Percentiles rank a stretch among this genome's conserved stretches.
Conservation (phyloP, 2,797 vertebrate species). For the Gymnocypris eckloni region DNA sequence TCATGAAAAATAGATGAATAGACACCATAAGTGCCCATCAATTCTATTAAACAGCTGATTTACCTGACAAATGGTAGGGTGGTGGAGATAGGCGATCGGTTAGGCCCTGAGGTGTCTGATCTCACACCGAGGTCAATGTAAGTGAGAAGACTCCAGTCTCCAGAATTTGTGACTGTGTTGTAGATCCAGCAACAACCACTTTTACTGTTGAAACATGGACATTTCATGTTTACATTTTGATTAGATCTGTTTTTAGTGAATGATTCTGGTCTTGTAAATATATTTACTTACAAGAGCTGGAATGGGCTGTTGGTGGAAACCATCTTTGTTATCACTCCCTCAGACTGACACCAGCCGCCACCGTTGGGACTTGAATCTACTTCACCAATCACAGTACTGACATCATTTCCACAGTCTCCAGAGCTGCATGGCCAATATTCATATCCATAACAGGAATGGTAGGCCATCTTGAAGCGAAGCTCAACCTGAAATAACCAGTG, state of each 20-base stretch:
- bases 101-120: slow-evolving; percentile 18
- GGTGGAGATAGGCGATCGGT: slow-evolving; percentile 15
- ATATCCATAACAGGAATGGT: neutral
- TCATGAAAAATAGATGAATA: neutral
- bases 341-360: slow-evolving; percentile 10
- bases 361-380: slow-evolving; percentile 19
- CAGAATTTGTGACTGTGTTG: neutral
- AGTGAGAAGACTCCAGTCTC: slow-evolving; percentile 8
- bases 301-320: slow-evolving; percentile 16
- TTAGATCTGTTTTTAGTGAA: neutral
- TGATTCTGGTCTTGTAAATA: neutral
- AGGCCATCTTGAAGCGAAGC: slow-evolving; percentile 1
- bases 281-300: slow-evolving; percentile 9
- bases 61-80: slow-evolving; percentile 16
- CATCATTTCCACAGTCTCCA: slow-evolving; percentile 22
- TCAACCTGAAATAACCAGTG: slow-evolving; percentile 19
- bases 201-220: slow-evolving; percentile 45
- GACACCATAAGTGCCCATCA: neutral
- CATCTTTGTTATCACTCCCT: slow-evolving; percentile 16
- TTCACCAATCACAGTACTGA: neutral
- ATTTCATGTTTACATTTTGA: neutral
- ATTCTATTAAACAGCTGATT: neutral
- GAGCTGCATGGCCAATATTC: neutral
- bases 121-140: slow-evolving; percentile 26
- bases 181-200: neutral